Evolutionary conservation across 2,797 vertebrate species (phyloP), one percentile per base, ranked within the genome.

Genomic region (Aeoliscus strigatus): DNA sequence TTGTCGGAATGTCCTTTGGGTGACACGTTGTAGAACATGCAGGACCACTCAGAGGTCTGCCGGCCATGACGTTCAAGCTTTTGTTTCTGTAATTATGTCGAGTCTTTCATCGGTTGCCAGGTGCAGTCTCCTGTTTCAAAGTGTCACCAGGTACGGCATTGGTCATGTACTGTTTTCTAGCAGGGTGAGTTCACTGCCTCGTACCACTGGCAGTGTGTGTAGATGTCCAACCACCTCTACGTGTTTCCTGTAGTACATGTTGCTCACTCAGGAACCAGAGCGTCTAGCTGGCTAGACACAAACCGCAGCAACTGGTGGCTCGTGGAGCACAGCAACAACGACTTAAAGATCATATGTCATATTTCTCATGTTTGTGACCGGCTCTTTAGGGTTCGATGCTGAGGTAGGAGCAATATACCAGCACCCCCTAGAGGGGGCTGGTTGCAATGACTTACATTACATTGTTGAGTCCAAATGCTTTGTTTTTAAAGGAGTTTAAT

Each of bases 251-350:
- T 38, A 81, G 66, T 52, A 29, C 27, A 46, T 53, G 27, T 42
- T 35, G 24, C 44, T 66, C 11, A 64, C 81, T 85, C 81, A 80
- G 75, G 73, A 67, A 47, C 27, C 2, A 38, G 58, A 70, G 47
- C 56, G 80, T 87, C 83, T 79, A 87, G 87, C 86, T 47, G 86
- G 86, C 88, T 88, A 80, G 88, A 87, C 83, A 60, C 59, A 35
- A 57, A 21, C 3, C 56, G 45, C 40, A 29, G 32, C 55, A 41
- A 47, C 65, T 33, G 57, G 39, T 61, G 63, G 63, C 50, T 51
- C 39, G 27, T 48, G 27, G 42, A 47, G 39, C 57, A 43, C 47
- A 70, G 45, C 32, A 52, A n/a, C n/a, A 47, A 54, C 30, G 27
- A 27, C 27, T 60, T 59, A 39, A 50, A 58, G 51, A 58, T 47